A percentile compares a stretch with the other conserved stretches of the same genome.
These are phyloP conservation scores for Tachina grossa DNA, from an alignment of 2,888 invertebrate species.

Conservation along the genomic window DNA sequence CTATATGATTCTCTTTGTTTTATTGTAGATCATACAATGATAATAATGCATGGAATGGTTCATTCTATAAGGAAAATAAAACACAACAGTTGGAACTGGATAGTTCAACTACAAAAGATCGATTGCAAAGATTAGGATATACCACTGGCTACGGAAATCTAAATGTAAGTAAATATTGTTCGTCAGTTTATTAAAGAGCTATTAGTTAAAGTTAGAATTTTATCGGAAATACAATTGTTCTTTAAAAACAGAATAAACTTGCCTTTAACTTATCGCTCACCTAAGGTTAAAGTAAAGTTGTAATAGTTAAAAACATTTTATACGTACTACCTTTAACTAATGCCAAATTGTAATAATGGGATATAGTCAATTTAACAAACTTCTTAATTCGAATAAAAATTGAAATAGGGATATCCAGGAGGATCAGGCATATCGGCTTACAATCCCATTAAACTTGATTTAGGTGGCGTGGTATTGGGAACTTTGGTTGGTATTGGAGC, in stretches of 20 bases:
- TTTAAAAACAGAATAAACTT: no score
- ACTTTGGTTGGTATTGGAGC: slow-evolving; percentile 92
- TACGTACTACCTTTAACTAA: no score
- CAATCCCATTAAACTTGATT: slow-evolving; percentile 90
- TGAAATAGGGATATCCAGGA: slow-evolving; percentile 81
- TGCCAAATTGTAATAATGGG: no score
- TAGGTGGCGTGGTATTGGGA: slow-evolving; percentile 91
- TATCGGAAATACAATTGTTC: no score
- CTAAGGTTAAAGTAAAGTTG: no score
- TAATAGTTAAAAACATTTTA: no score
- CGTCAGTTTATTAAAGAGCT: no score
- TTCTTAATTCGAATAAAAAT: not conserved
- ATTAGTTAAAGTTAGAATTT: no score
- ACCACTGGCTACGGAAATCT: slow-evolving; percentile 81
- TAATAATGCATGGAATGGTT: slow-evolving; percentile 78
- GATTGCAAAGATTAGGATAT: slow-evolving; percentile 81
- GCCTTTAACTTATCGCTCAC: no score
- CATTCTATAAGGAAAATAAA: slow-evolving; percentile 79
- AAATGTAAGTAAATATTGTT: slow-evolving; percentile 76
- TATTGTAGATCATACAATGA: slow-evolving; percentile 75
- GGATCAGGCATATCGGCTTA: slow-evolving; percentile 85
- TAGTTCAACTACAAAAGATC: slow-evolving; percentile 79
- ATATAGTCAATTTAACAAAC: not conserved
- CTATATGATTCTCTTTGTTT: not conserved
- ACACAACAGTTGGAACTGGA: slow-evolving; percentile 77